Evolutionary conservation across 2,888 invertebrate genomes (phyloP).

Genomic region (Diarsia dahlii): DNA sequence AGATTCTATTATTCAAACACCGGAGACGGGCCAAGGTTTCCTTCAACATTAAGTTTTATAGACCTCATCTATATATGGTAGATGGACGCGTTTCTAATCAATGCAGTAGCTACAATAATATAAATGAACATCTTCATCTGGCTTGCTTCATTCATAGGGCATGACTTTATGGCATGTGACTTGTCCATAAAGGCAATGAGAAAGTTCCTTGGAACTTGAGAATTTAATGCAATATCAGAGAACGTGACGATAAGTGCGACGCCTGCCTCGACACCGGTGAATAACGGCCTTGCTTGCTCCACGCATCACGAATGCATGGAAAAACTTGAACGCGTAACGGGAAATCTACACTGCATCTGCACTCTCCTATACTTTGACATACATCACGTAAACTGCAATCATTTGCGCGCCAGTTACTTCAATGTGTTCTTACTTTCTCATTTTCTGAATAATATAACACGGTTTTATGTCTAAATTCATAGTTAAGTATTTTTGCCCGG

Average conservation of each 20-base stretch:
- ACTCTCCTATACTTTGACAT: slow-evolving; percentile 72
- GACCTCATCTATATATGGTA: slow-evolving; percentile 45
- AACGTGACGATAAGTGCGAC: slow-evolving; percentile 77
- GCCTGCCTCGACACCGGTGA: slow-evolving; percentile 80
- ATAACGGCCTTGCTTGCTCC: slow-evolving; percentile 79
- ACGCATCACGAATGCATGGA: slow-evolving; percentile 78
- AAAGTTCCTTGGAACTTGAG: slow-evolving; percentile 72
- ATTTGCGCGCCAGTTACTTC: slow-evolving; percentile 68
- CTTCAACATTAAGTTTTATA: slow-evolving; percentile 69
- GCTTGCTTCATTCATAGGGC: not conserved
- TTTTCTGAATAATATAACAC: slow-evolving; percentile 36
- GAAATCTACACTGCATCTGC: slow-evolving; percentile 73
- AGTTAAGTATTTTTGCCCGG: slow-evolving; percentile 18
- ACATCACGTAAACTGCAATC: slow-evolving; percentile 69
- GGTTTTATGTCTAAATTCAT: slow-evolving; percentile 18
- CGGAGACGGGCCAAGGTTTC: slow-evolving; percentile 75
- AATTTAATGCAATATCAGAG: slow-evolving; percentile 72
- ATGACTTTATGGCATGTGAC: not conserved
- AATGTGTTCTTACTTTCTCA: slow-evolving; percentile 35
- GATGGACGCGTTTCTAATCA: slow-evolving; percentile 18
- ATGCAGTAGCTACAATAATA: slow-evolving; percentile 4
- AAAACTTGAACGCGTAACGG: slow-evolving; percentile 84
- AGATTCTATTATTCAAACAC: slow-evolving; percentile 72
- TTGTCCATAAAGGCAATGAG: slow-evolving; percentile 63
- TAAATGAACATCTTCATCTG: slow-evolving; percentile 7